Evolutionary conservation across 2,113 vertebrate genomes (phyloP).

Genomic region (Neodontobutis hainanensis): DNA sequence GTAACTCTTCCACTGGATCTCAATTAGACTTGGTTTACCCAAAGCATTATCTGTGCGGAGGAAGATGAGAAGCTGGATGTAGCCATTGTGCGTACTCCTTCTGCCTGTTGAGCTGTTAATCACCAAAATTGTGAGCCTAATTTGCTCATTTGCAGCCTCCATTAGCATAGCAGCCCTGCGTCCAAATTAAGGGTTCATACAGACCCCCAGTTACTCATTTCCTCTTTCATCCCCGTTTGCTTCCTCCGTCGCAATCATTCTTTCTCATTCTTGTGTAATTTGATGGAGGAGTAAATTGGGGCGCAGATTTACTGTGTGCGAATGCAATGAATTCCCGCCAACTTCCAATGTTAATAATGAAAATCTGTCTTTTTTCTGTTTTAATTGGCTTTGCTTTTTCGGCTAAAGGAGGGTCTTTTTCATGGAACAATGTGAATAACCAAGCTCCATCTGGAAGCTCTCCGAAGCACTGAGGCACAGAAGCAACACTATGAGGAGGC

Average conservation of each 20-base stretch:
- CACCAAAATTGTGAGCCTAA: conserved; percentile 37
- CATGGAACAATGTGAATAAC: neutral
- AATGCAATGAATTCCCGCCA: conserved; percentile 4
- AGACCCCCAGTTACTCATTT: conserved; percentile 34
- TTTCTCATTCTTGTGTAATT: conserved; percentile 4
- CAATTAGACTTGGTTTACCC: conserved; percentile 8
- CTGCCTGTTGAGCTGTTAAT: conserved; percentile 48
- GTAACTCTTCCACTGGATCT: conserved; percentile 3
- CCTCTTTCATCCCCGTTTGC: neutral
- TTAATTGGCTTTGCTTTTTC: neutral
- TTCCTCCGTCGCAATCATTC: conserved; percentile 6
- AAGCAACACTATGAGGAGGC: neutral
- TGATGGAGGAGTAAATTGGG: conserved; percentile 16
- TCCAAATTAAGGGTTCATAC: conserved; percentile 19
- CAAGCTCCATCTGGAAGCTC: neutral
- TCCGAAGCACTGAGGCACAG: conserved; percentile 2
- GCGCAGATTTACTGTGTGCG: neutral
- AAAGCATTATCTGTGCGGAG: conserved; percentile 1
- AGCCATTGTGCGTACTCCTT: conserved; percentile 51
- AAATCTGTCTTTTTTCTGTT: too few species aligned
- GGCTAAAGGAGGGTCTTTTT: neutral
- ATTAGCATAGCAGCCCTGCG: conserved; percentile 12
- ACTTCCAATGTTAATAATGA: neutral
- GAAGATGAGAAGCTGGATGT: conserved; percentile 22
- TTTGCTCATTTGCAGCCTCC: conserved; percentile 52